These are phyloP conservation scores for Graptemys geographica DNA, from an alignment of 2,797 vertebrate species.

Conservation along the genomic window DNA sequence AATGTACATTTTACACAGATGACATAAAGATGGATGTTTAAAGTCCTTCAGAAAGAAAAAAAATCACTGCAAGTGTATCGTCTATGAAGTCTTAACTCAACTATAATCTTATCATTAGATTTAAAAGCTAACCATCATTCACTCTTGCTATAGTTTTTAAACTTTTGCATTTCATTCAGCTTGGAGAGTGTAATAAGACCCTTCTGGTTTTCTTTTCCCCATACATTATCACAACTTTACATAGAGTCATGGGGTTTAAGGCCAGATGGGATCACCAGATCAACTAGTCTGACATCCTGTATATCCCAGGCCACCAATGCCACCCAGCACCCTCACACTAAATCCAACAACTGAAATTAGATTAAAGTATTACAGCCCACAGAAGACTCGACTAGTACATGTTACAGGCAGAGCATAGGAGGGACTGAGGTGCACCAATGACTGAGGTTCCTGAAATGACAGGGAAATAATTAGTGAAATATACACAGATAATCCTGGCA, in stretches of 20 bases:
- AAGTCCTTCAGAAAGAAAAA: neutral
- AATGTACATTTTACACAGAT: neutral
- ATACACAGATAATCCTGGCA: neutral
- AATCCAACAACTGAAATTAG: neutral
- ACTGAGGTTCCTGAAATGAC: neutral
- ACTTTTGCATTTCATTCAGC: neutral
- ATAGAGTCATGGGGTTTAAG: no score
- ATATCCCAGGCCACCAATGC: neutral
- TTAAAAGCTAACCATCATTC: neutral
- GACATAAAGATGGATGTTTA: neutral
- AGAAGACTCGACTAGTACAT: neutral
- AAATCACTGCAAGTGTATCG: neutral
- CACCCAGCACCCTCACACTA: neutral
- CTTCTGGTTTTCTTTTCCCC: neutral
- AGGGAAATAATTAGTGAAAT: neutral
- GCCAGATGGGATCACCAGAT: neutral
- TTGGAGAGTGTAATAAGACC: neutral
- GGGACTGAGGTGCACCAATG: neutral
- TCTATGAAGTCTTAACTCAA: neutral
- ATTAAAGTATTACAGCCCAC: neutral
- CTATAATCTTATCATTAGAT: neutral
- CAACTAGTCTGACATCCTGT: neutral
- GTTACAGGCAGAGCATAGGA: neutral
- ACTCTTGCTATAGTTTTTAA: neutral
- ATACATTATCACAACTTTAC: neutral